These are phyloP conservation scores for Leptothorax acervorum DNA, from an alignment of 2,888 invertebrate species.

Conservation along the genomic window DNA sequence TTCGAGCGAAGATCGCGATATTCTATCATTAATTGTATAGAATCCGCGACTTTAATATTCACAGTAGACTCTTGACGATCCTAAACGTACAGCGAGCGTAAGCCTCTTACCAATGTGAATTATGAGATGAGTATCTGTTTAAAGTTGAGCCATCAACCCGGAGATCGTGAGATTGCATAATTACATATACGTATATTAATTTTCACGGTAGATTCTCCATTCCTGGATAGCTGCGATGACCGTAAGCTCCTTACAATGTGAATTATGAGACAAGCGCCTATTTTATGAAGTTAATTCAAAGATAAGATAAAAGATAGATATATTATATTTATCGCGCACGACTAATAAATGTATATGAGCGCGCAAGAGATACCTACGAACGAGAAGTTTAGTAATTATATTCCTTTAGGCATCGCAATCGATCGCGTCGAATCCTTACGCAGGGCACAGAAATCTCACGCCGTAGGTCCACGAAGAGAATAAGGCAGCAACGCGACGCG, in stretches of 20 bases:
- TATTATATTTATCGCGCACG: not conserved
- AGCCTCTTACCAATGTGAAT: conserved; percentile 39
- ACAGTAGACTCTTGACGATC: not conserved
- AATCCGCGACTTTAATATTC: conserved; percentile 22
- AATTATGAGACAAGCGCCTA: conserved; percentile 1
- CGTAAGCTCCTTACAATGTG: conserved; percentile 20
- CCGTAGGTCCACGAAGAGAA: not conserved
- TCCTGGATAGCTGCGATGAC: conserved; percentile 14
- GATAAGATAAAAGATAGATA: not conserved
- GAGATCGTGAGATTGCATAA: conserved; percentile 35
- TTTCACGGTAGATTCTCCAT: not conserved
- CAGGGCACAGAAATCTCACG: not conserved
- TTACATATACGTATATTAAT: conserved; percentile 35
- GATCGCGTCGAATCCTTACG: not conserved
- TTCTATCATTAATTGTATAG: conserved; percentile 12
- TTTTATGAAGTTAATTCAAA: conserved; percentile 5
- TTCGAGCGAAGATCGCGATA: not conserved
- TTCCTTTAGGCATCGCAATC: conserved; percentile 3
- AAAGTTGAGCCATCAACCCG: conserved; percentile 26
- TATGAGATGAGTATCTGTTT: conserved; percentile 29
- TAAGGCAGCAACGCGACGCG: not conserved
- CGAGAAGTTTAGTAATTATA: conserved; percentile 6
- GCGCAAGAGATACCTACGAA: not conserved
- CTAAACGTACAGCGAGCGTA: conserved; percentile 3
- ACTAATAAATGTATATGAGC: not conserved